Evolutionary conservation across 2,888 invertebrate species (phyloP), one percentile per base, ranked within the genome.

Genomic region (Melangyna quadrimaculata): DNA sequence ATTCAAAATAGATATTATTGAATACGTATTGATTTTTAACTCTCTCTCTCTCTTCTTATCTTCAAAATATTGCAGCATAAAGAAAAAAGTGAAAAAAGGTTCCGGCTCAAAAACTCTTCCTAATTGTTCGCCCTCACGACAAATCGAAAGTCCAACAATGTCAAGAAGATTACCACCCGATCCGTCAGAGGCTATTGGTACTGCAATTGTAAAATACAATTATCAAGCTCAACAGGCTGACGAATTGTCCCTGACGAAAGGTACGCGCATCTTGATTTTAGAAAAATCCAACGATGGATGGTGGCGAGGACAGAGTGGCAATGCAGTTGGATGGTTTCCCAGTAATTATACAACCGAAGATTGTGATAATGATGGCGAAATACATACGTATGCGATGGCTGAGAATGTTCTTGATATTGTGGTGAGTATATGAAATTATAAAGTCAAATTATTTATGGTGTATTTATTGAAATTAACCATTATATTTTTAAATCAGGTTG

Each of bases 221-320:
- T 97, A 97, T 92, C 95, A 96, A 91, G 98, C 99, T 55, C 98
- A 98, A 93, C 98, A 99, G 92, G 95, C 97, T 1, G 99, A 99
- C 91, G 99, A 99, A 92, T 93, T 99, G 73, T 96, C 98, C 0
- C 94, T 99, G 87, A 96, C 96, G 55, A 99, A 99, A 93, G 99
- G 98, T 88, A 98, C 98, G 75, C 94, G 97, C 89, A 98, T 99
- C 88, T 94, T 97, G 86, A 99, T 99, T 88, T 93, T 99, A 88
- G 99, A 99, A 93, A 99, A 99, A 93, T 98, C 98, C 89, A 98
- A 98, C 89, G 99, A 99, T 93, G 98, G 97, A 84, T 99, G 99
- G 99, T 99, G 99, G 99, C 95, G 98, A 90, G 99, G 99, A 67
- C 97, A 97, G 93, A 94, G 93, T 92, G 93, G 79, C 93, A 94